These are phyloP conservation scores for Falco berigora DNA, from an alignment of 2,797 vertebrate species.

Conservation along the genomic window DNA sequence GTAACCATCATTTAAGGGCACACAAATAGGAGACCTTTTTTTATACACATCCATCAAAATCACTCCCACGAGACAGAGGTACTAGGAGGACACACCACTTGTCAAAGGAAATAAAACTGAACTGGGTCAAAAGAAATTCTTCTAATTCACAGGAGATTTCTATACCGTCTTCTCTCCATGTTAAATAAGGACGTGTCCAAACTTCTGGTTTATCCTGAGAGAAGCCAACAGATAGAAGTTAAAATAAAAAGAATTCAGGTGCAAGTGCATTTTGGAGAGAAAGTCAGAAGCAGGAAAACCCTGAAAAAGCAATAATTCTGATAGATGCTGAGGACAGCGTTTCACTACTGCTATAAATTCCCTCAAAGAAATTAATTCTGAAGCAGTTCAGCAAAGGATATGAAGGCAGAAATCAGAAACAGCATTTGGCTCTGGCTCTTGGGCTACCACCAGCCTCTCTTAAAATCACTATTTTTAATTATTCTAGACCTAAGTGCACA, in stretches of 20 bases:
- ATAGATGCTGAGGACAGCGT: conserved; percentile 48
- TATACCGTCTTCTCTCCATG: not conserved
- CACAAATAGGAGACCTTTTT: not conserved
- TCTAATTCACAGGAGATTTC: not conserved
- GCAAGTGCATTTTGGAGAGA: not conserved
- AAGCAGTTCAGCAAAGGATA: conserved; percentile 6
- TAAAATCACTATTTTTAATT: not conserved
- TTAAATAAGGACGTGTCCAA: not conserved
- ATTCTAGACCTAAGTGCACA: not conserved
- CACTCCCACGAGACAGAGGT: not conserved
- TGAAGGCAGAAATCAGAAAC: not conserved
- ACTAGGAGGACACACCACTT: not conserved
- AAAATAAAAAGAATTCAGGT: conserved; percentile 10
- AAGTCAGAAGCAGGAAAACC: conserved; percentile 21
- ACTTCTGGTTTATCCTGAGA: not conserved
- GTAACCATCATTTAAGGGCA: not conserved
- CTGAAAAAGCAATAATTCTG: conserved; percentile 55
- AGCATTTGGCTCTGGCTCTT: conserved; percentile 8
- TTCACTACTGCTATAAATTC: conserved; percentile 45
- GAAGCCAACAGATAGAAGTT: not conserved
- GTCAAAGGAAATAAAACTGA: not conserved
- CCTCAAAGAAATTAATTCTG: conserved; percentile 46
- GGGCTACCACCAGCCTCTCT: conserved; percentile 1
- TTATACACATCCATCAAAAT: not conserved
- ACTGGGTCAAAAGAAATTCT: not conserved